Base-by-base conservation (phyloP, 2,797 vertebrate species). In the Lutjanus argentimaculatus region DNA sequence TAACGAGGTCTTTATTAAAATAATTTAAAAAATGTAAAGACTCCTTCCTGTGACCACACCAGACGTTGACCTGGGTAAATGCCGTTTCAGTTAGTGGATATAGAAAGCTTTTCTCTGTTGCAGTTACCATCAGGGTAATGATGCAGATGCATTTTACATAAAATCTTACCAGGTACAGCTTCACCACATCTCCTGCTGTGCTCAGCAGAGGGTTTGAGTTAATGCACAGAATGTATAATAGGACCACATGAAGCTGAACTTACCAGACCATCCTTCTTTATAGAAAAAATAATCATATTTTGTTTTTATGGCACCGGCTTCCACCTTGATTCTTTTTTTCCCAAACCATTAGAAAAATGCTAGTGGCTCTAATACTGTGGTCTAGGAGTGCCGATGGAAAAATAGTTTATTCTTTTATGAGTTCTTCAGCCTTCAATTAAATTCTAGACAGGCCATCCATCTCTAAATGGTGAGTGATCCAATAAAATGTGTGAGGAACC, bases 61-160 rank as follows among this genome's bases (percentile, higher is more conserved):
- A 42, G 56, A 62, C 4, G 1, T 56, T 22, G 25, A 68, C 6
- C 19, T 70, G 21, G 11, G 16, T 59, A 45, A 62, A 51, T 64
- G 22, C n/a, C 14, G 15, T 51, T 61, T 66, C 59, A 13, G 21
- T 65, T 46, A 63, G 19, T 48, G 17, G 45, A 43, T 43, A n/a
- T 11, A 10, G 14, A 58, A 67, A 51, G 76, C 46, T 59, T 69
- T 64, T 30, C 62, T 68, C 57, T 9, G 45, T 57, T 70, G 53
- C 30, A 36, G 25, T 22, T 57, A 7, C n/a, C 63, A 42, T 82
- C 30, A 71, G 42, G 30, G 15, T 36, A 55, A 72, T 76, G 52
- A 68, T 52, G 42, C 16, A 55, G 22, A 30, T 22, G 25, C 45
- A 62, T 67, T 77, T 17, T 67, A 40, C 30, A 58, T 45, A 36